Evolutionary conservation across 2,888 invertebrate genomes (phyloP).

Genomic region (Nomada hirtipes): DNA sequence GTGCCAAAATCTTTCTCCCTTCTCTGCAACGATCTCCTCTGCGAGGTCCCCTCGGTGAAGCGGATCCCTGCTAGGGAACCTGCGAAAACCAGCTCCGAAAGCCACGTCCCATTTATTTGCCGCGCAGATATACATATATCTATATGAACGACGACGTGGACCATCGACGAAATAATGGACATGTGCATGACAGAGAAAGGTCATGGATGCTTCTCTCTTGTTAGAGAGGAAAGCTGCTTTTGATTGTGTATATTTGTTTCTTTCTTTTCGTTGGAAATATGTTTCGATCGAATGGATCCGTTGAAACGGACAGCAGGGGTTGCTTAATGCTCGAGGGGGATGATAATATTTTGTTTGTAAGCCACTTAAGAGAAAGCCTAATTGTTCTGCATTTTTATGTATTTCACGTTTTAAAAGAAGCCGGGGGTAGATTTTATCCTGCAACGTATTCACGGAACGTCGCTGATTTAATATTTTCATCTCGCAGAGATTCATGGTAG

Average conservation of each 20-base stretch:
- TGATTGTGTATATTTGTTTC: background rate
- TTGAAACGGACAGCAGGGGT: too few relatives aligned
- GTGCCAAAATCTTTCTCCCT: constrained; percentile 76
- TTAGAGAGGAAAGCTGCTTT: background rate
- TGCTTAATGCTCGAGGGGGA: too few relatives aligned
- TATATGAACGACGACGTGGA: constrained; percentile 40
- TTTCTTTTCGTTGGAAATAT: background rate
- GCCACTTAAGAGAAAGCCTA: too few relatives aligned
- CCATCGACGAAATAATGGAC: constrained; percentile 58
- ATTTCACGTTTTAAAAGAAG: too few relatives aligned
- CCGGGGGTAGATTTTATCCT: too few relatives aligned
- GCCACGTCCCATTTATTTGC: constrained; percentile 69
- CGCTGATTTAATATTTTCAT: too few relatives aligned
- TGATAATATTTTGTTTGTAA: too few relatives aligned
- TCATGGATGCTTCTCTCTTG: constrained; percentile 41
- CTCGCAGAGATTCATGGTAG: background rate
- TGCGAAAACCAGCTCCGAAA: constrained; percentile 74
- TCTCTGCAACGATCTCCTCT: constrained; percentile 44
- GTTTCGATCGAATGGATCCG: too few relatives aligned
- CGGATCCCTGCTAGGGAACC: constrained; percentile 77
- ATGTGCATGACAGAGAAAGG: constrained; percentile 46
- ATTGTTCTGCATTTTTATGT: too few relatives aligned
- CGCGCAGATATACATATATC: constrained; percentile 64
- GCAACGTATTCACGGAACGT: too few relatives aligned
- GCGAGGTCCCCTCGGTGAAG: constrained; percentile 74